Percentiles rank a stretch among this genome's conserved stretches.
Conservation (phyloP, 2,113 vertebrate genomes). For the Corydoras maculifer region DNA sequence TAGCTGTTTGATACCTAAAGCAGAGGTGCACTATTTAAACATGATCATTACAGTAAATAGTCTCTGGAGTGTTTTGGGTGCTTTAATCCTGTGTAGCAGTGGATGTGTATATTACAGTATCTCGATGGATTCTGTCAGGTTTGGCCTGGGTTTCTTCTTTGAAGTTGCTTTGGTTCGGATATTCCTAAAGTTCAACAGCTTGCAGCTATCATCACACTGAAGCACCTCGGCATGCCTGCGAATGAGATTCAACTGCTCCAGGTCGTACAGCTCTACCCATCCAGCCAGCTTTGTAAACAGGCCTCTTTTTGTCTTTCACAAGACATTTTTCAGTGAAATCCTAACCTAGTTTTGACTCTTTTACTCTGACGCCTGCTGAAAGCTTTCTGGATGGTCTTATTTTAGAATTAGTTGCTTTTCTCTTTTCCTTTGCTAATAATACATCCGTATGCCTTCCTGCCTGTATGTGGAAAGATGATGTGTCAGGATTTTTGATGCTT, state of each 20-base stretch:
- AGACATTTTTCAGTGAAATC: constrained; percentile 37
- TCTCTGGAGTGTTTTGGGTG: no score
- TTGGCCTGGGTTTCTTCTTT: background rate
- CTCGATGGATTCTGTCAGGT: no score
- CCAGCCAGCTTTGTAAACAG: constrained; percentile 39
- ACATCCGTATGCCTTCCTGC: constrained; percentile 33
- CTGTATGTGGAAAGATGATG: constrained; percentile 8
- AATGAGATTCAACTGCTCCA: constrained; percentile 46
- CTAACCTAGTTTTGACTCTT: constrained; percentile 36
- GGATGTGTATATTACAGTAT: no score
- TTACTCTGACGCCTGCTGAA: background rate
- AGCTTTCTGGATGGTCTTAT: constrained; percentile 15
- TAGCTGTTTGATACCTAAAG: no score
- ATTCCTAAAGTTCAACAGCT: constrained; percentile 23
- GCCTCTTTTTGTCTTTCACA: constrained; percentile 28
- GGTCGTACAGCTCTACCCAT: constrained; percentile 40
- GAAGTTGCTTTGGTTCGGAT: background rate
- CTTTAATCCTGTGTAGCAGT: no score
- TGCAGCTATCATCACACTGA: background rate
- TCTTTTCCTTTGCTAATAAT: constrained; percentile 18
- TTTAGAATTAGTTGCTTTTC: constrained; percentile 24
- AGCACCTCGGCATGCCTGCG: constrained; percentile 41
- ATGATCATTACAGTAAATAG: no score
- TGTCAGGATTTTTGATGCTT: constrained; percentile 4
- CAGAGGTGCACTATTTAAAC: no score